These are phyloP conservation scores for Trachemys scripta DNA, from an alignment of 2,113 vertebrate species.

Conservation along the genomic window DNA sequence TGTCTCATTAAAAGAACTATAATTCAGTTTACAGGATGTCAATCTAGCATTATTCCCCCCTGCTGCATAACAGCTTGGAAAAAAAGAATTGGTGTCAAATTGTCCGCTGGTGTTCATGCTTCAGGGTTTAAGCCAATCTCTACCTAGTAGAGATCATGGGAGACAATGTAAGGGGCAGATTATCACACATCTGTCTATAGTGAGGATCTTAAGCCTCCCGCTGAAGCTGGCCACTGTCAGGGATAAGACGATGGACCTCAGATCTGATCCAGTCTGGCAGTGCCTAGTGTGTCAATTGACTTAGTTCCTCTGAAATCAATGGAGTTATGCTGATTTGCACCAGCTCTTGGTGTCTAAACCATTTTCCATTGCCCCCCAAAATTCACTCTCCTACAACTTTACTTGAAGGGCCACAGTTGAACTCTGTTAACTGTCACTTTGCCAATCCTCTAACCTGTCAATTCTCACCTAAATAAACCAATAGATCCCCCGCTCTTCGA, in stretches of 20 bases:
- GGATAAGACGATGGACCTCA: background rate
- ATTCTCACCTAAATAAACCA: background rate
- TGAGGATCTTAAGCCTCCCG: background rate
- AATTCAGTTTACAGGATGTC: background rate
- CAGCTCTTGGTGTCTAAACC: background rate
- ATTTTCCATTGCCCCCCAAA: background rate
- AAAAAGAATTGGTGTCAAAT: fast-evolving
- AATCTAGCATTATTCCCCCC: fast-evolving
- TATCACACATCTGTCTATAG: background rate
- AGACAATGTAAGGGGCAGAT: background rate
- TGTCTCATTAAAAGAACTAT: background rate
- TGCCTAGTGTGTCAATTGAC: background rate
- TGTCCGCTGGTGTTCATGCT: background rate
- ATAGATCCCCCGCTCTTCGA: background rate
- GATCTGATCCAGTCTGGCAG: too few relatives aligned
- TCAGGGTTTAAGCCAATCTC: background rate
- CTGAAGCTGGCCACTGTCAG: background rate
- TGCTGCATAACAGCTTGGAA: fast-evolving
- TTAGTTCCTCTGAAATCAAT: background rate
- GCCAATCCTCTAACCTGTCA: background rate
- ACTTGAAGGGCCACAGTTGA: too few relatives aligned
- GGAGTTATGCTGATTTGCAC: background rate
- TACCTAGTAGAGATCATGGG: background rate
- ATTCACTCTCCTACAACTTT: background rate
- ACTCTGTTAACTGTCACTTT: too few relatives aligned